Conservation (phyloP, 2,113 vertebrate genomes). For the Cnemophilus loriae region DNA sequence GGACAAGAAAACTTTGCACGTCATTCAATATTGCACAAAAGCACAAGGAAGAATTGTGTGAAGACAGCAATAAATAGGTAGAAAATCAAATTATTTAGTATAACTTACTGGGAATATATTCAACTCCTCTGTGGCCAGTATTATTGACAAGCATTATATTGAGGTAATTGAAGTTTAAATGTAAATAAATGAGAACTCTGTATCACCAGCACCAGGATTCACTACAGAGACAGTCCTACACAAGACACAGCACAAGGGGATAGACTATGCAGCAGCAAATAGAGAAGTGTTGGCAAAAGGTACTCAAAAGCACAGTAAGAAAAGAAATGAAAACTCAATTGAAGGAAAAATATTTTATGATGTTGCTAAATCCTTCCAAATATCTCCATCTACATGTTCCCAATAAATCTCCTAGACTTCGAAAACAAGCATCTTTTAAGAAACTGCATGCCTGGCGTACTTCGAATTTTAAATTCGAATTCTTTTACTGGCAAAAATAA, state of each 20-base stretch:
- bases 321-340: neutral
- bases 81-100: neutral
- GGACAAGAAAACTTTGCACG: neutral
- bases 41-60: neutral
- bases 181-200: neutral
- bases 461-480: neutral
- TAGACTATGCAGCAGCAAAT: neutral
- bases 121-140: neutral
- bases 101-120: neutral
- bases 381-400: neutral
- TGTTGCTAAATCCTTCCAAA: neutral
- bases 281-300: neutral
- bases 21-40: neutral
- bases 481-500: constrained; percentile 8
- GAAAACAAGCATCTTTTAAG: neutral
- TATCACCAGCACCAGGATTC: neutral
- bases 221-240: neutral
- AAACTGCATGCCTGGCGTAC: neutral
- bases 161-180: constrained; percentile 10
- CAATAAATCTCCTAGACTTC: neutral
- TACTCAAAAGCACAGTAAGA: neutral
- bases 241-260: neutral
- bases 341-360: neutral
- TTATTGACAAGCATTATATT: constrained; percentile 9
- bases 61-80: neutral